A percentile compares a stretch with the other conserved stretches of the same genome.
Conservation (phyloP, 2,113 vertebrate species). For the Garra rufa region DNA sequence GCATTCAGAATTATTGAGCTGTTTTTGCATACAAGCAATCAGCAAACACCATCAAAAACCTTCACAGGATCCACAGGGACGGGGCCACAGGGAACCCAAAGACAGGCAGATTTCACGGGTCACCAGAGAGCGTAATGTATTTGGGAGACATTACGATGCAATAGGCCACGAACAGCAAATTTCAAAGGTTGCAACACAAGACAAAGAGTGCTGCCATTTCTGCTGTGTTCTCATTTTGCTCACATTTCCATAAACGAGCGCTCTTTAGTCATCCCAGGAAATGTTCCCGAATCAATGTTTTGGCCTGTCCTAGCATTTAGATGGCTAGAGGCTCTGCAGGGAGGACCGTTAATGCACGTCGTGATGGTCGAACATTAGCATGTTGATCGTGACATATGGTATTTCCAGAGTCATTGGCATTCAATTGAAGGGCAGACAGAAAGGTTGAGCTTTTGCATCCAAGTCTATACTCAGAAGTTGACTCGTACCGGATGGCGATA, state of each 20-base stretch:
- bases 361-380: slow-evolving; percentile 25
- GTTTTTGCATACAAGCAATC: slow-evolving; percentile 39
- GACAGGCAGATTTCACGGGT: slow-evolving; percentile 57
- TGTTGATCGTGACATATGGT: background rate
- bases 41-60: slow-evolving; percentile 20
- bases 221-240: background rate
- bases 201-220: slow-evolving; percentile 25
- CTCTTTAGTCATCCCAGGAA: background rate
- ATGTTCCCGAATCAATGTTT: slow-evolving; percentile 16
- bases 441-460: slow-evolving; percentile 51
- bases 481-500: slow-evolving; percentile 51
- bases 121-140: slow-evolving; percentile 34
- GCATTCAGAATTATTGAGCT: slow-evolving; percentile 55
- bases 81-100: slow-evolving; percentile 43
- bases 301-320: background rate
- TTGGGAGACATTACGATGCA: background rate
- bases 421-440: slow-evolving; percentile 39
- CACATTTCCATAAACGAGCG: slow-evolving; percentile 19
- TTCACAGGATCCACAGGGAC: slow-evolving; percentile 24
- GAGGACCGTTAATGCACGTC: background rate
- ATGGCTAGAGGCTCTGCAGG: background rate
- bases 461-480: slow-evolving; percentile 38
- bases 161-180: background rate
- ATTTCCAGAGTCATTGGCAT: slow-evolving; percentile 9
- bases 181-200: slow-evolving; percentile 28